Percentiles rank a stretch among this genome's conserved stretches.
Evolutionary conservation across 2,888 invertebrate genomes (phyloP).

Genomic region (Caenorhabditis imperialis): DNA sequence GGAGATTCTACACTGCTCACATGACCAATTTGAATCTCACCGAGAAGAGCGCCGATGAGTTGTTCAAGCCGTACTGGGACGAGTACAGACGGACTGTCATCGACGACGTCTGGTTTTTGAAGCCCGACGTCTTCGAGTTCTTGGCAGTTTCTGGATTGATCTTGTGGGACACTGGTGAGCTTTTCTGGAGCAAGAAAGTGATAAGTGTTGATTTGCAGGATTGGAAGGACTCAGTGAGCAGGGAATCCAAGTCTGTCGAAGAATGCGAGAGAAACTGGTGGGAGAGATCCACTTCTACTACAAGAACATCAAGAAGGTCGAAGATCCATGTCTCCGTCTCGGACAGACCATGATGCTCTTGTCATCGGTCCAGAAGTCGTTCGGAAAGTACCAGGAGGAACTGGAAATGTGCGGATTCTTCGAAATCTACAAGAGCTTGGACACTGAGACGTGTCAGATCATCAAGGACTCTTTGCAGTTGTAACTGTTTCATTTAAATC

Average conservation of each 20-base stretch:
- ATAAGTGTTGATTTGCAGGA: slow-evolving; percentile 7
- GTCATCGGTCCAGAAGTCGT: slow-evolving; percentile 35
- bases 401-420: slow-evolving; percentile 51
- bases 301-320: slow-evolving; percentile 33
- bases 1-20: slow-evolving; percentile 32
- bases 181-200: background rate
- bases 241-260: slow-evolving; percentile 18
- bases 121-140: slow-evolving; percentile 47
- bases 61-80: slow-evolving; percentile 47
- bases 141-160: slow-evolving; percentile 30
- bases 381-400: slow-evolving; percentile 49
- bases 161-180: slow-evolving; percentile 46
- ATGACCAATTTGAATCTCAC: slow-evolving; percentile 1
- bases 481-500: slow-evolving; percentile 8
- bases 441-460: slow-evolving; percentile 28
- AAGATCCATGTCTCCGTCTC: slow-evolving; percentile 46
- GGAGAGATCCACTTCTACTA: slow-evolving; percentile 42
- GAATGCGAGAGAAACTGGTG: slow-evolving; percentile 36
- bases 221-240: slow-evolving; percentile 33
- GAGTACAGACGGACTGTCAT: slow-evolving; percentile 45
- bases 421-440: slow-evolving; percentile 41
- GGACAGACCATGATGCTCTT: slow-evolving; percentile 46
- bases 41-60: slow-evolving; percentile 11
- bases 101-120: slow-evolving; percentile 34
- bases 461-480: slow-evolving; percentile 42